Base-by-base conservation (phyloP, 2,797 vertebrate species). In the Tenualosa thibaudeaui region DNA sequence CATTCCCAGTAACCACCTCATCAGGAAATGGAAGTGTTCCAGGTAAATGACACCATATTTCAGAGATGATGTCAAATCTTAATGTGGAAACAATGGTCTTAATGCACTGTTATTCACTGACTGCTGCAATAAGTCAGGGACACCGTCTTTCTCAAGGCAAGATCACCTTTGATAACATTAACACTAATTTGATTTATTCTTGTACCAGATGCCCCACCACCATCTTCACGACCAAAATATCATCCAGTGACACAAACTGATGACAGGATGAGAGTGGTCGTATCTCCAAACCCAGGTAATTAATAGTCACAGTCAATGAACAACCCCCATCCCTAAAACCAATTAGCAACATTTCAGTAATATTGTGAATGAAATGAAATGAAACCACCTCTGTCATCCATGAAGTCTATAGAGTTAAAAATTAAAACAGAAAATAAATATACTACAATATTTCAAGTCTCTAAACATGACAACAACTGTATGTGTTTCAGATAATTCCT, bases 1-100 rank as follows among this genome's bases (percentile, higher is more conserved):
- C 89, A 56, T 53, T 86, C n/a, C 60, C 9, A 6, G 90, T 90
- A 0, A 84, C 91, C 0, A 84, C 92, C 0, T 87, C 90, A 37
- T 81, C 91, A 51, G 91, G 92, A 17, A 94, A 95, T 89, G 82
- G 85, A 75, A 94, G 92, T 37, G 89, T 90, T 62, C 90, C 91
- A 92, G 93, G 95, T 95, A 91, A 88, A 83, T 22, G 26, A 19
- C 51, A 37, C 31, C 50, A 24, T 54, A 50, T 53, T 26, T 19
- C 26, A 37, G 56, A 31, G 81, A 54, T 31, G 54, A 26, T 31
- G 31, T 31, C 31, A 82, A 9, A 54, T 17, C 5, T 56, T 24
- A 75, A 13, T 75, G 68, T 43, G 8, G 31, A 12, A 40, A 75
- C 68, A 37, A 40, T 40, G 31, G 68, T 43, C 68, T 13, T 37